Evolutionary conservation across 2,113 vertebrate species (phyloP).

Genomic region (Saguinus midas): DNA sequence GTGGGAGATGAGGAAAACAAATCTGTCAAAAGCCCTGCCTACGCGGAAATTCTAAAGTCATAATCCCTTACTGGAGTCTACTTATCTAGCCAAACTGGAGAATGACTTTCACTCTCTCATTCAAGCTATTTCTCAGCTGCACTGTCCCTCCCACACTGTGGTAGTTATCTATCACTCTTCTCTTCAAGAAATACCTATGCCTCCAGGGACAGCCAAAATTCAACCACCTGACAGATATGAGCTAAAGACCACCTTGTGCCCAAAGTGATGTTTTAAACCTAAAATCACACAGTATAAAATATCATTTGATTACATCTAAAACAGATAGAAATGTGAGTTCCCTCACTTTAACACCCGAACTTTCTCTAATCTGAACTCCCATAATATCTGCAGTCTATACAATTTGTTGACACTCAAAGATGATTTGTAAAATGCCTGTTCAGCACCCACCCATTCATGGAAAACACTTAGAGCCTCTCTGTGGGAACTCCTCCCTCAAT

Average conservation of each 20-base stretch:
- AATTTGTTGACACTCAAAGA: not conserved
- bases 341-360: not conserved
- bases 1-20: constrained; percentile 4
- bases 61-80: constrained; percentile 31
- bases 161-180: not conserved
- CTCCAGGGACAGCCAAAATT: not conserved
- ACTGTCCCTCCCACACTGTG: not conserved
- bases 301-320: not conserved
- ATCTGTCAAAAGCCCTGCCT: not conserved
- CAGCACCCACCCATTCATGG: not conserved
- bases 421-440: not conserved
- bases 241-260: not conserved
- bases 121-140: not conserved
- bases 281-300: not conserved
- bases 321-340: not conserved
- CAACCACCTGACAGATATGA: not conserved
- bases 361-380: not conserved
- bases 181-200: not conserved
- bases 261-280: not conserved
- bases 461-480: not conserved
- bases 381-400: not conserved
- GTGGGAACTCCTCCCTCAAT: not conserved
- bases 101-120: not conserved
- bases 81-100: not conserved
- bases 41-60: not conserved